Conservation (phyloP, 2,113 vertebrate species). For the Martes martes region DNA sequence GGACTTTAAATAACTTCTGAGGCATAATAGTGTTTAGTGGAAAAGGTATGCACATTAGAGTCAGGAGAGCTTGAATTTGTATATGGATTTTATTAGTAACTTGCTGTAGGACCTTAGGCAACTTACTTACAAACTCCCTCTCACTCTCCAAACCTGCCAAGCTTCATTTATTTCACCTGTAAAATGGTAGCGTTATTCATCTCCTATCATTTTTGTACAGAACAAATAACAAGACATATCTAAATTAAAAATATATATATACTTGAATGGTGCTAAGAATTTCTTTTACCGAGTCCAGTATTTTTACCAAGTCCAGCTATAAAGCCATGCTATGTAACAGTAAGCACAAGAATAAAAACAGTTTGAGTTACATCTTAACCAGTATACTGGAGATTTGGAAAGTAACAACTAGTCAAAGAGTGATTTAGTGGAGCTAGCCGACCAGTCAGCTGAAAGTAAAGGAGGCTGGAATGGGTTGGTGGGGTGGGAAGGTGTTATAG, state of each 20-base stretch:
- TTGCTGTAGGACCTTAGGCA: neutral
- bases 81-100: neutral
- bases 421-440: neutral
- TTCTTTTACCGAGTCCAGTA: neutral
- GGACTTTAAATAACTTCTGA: constrained; percentile 36
- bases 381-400: neutral
- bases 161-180: neutral
- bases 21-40: neutral
- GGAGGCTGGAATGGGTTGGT: neutral
- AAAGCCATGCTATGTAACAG: neutral
- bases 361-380: neutral
- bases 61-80: neutral
- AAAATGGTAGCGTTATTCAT: neutral
- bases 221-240: neutral
- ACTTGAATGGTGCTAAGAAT: neutral
- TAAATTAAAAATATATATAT: neutral
- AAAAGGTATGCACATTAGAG: neutral
- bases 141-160: neutral
- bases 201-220: neutral
- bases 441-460: neutral
- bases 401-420: neutral
- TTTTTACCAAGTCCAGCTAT: neutral
- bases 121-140: neutral
- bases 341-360: neutral
- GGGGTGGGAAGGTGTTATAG: neutral